These are phyloP conservation scores for Crotalus viridis DNA, from an alignment of 2,113 vertebrate genomes.

Conservation along the genomic window DNA sequence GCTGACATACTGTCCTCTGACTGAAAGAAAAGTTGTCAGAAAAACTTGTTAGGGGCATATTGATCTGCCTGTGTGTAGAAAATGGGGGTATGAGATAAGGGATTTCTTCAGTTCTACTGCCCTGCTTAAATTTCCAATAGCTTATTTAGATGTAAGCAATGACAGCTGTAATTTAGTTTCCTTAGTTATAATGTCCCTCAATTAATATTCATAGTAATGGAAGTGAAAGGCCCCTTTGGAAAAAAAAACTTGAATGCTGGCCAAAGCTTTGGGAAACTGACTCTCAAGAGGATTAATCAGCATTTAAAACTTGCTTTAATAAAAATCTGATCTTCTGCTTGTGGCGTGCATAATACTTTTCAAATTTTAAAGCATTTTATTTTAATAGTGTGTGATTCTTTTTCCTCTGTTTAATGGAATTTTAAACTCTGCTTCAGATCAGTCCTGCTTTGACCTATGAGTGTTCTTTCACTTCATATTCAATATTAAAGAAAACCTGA, in stretches of 20 bases:
- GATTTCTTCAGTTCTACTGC: constrained; percentile 10
- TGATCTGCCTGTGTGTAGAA: background rate
- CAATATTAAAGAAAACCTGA: constrained; percentile 49
- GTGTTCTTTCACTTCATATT: constrained; percentile 50
- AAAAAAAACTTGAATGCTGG: constrained; percentile 73
- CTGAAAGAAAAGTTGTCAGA: background rate
- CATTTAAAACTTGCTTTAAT: constrained; percentile 86
- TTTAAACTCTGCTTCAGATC: constrained; percentile 74
- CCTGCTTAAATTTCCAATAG: constrained; percentile 67
- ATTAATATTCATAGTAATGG: constrained; percentile 83
- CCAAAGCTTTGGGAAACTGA: constrained; percentile 81
- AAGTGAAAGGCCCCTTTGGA: constrained; percentile 71
- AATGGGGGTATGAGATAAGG: constrained; percentile 34
- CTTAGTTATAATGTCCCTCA: constrained; percentile 79
- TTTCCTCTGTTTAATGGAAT: constrained; percentile 72
- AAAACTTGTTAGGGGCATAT: background rate
- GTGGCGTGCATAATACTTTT: constrained; percentile 72
- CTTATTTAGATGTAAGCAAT: constrained; percentile 74
- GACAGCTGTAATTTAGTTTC: constrained; percentile 78
- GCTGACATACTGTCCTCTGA: background rate
- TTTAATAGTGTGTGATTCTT: constrained; percentile 68
- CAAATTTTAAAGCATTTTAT: constrained; percentile 73
- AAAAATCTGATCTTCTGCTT: constrained; percentile 77
- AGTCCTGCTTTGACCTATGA: constrained; percentile 58
- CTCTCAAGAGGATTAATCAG: constrained; percentile 82